Percentiles rank a stretch among this genome's conserved stretches.
Evolutionary conservation across 2,888 invertebrate species (phyloP).

Genomic region (Drosophila rellima): DNA sequence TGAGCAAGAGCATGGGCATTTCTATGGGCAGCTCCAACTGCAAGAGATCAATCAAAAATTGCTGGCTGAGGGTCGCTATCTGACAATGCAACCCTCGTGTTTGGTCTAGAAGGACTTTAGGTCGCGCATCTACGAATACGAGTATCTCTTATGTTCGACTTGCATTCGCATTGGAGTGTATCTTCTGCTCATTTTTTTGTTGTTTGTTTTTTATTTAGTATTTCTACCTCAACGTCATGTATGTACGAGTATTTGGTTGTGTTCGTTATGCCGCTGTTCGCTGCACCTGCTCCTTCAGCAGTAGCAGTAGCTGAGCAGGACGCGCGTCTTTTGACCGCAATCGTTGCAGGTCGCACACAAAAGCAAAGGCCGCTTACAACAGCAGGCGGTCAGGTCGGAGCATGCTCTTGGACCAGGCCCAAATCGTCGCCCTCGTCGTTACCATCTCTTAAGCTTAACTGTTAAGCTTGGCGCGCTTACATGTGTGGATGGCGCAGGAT

Average conservation of each 20-base stretch:
- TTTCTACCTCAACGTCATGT: slow-evolving; percentile 11
- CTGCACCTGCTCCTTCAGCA: slow-evolving; percentile 57
- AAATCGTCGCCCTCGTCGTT: slow-evolving; percentile 27
- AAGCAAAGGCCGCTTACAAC: slow-evolving; percentile 62
- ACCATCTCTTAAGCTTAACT: slow-evolving; percentile 55
- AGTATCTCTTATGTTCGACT: slow-evolving; percentile 20
- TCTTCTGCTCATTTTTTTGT: not conserved
- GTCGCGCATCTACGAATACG: slow-evolving; percentile 41
- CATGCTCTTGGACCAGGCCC: not conserved
- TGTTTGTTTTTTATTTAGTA: slow-evolving; percentile 1
- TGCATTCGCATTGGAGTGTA: slow-evolving; percentile 27
- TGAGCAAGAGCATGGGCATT: not conserved
- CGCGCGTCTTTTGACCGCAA: slow-evolving; percentile 81
- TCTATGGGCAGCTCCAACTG: slow-evolving; percentile 46
- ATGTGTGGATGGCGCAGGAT: slow-evolving; percentile 38
- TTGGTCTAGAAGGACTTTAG: slow-evolving; percentile 22
- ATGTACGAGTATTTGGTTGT: slow-evolving; percentile 20
- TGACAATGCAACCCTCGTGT: slow-evolving; percentile 35
- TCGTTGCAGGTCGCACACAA: slow-evolving; percentile 55
- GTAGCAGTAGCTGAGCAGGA: slow-evolving; percentile 43
- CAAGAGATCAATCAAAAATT: slow-evolving; percentile 63
- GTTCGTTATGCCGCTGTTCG: slow-evolving; percentile 30
- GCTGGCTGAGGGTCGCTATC: slow-evolving; percentile 35
- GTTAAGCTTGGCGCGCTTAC: slow-evolving; percentile 74
- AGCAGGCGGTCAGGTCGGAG: slow-evolving; percentile 36